Evolutionary conservation across 1,140 invertebrate genomes (phyloP), one percentile per base, ranked within the genome.

Genomic region (Drosophila sproati): DNA sequence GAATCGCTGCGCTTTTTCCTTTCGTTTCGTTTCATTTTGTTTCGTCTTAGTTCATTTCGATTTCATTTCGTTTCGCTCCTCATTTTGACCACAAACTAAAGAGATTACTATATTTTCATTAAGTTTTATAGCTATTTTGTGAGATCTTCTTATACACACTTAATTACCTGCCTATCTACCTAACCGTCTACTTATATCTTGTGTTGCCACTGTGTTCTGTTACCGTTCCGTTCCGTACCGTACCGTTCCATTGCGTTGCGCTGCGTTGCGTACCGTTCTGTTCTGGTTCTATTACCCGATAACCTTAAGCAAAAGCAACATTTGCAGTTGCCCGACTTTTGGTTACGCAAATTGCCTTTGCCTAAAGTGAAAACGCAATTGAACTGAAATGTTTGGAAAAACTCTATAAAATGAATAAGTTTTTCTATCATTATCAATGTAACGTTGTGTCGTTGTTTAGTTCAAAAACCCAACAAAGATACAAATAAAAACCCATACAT

Each of bases 361-460:
- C 41, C 32, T 34, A 2, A 48, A 31, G 41, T 41, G 41, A 34
- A 41, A 69, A 68, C 37, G 41, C 55, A 55, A 56, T 50, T 55
- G 34, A 73, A 60, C 32, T 20, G 29, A 50, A 54, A 37, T 56
- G 68, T 34, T 12, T 41, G 39, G 55, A 54, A 59, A 72, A 72
- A 45, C 59, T 71, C 54, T 39, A 63, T 52, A 34, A 61, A 61
- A 32, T 76, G 45, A 72, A 72, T 31, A 54, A 71, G 73, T 75
- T 63, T 77, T 72, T 72, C 66, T 70, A 71, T 77, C 78, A 81
- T 67, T 85, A 70, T 77, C 66, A 80, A 78, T 90, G 85, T 88
- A 85, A 85, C 71, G 85, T 85, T 88, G 86, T 88, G 86, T 88
- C 81, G 85, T 78, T 85, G 80, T 89, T 90, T 85, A 89, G 85